Conservation (phyloP, 2,888 invertebrate genomes). For the Drosophila imparisetae region DNA sequence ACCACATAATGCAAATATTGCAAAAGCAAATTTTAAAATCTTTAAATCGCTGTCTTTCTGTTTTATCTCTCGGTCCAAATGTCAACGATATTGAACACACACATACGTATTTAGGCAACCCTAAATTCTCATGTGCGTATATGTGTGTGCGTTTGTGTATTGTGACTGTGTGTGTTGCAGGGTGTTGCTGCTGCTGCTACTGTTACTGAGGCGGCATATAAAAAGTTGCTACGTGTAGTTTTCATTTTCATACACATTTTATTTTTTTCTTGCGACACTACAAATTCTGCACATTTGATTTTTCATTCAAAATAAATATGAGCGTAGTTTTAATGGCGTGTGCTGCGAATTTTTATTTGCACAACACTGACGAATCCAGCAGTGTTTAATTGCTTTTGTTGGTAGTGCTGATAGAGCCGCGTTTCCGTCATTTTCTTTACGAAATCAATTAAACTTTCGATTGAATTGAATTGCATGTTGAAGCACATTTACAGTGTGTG, state of each 20-base stretch:
- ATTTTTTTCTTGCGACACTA: conserved; percentile 32
- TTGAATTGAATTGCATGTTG: conserved; percentile 44
- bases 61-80: conserved; percentile 3
- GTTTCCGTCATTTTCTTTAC: conserved; percentile 16
- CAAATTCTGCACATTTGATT: conserved; percentile 21
- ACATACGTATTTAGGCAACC: conserved; percentile 54
- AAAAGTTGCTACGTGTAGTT: conserved; percentile 80
- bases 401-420: conserved; percentile 3
- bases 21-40: not conserved
- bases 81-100: conserved; percentile 22
- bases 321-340: conserved; percentile 20
- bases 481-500: conserved; percentile 1
- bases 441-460: conserved; percentile 55
- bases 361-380: conserved; percentile 26
- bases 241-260: conserved; percentile 53
- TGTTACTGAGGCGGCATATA: conserved; percentile 52
- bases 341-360: conserved; percentile 10
- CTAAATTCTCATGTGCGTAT: conserved; percentile 51
- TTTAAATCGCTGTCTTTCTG: conserved; percentile 4
- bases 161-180: conserved; percentile 55
- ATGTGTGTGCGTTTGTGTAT: conserved; percentile 52
- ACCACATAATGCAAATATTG: conserved; percentile 12
- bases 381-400: conserved; percentile 11
- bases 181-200: conserved; percentile 76
- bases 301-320: not conserved